Evolutionary conservation across 2,113 vertebrate species (phyloP).

Genomic region (Alligator mississippiensis): DNA sequence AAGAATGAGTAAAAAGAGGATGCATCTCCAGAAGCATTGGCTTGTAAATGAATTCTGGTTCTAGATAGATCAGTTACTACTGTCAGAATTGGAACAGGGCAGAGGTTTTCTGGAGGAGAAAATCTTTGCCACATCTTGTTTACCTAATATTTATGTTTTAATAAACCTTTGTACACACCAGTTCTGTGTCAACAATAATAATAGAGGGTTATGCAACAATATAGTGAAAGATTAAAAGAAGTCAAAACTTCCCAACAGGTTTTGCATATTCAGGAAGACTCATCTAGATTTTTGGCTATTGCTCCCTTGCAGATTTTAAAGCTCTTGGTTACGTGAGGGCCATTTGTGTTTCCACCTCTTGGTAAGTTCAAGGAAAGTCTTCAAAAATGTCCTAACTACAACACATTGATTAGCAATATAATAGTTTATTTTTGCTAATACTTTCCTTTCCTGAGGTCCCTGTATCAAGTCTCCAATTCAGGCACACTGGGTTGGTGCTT

Average conservation of each 20-base stretch:
- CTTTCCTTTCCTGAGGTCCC: slow-evolving; percentile 53
- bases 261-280: background rate
- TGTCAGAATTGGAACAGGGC: background rate
- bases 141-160: background rate
- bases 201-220: background rate
- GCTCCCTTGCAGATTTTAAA: background rate
- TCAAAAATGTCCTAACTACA: slow-evolving; percentile 50
- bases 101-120: background rate
- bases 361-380: slow-evolving; percentile 34
- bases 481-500: slow-evolving; percentile 44
- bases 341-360: slow-evolving; percentile 10
- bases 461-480: slow-evolving; percentile 29
- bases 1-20: background rate
- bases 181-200: background rate
- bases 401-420: slow-evolving; percentile 38
- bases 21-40: background rate
- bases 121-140: background rate
- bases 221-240: background rate
- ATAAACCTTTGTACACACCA: background rate
- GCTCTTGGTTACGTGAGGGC: background rate
- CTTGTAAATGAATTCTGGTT: background rate
- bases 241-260: background rate
- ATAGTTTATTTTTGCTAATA: slow-evolving; percentile 57
- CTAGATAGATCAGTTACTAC: background rate
- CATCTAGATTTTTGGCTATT: background rate